Conservation (phyloP, 1,140 invertebrate genomes). For the Lepidurus packardi region DNA sequence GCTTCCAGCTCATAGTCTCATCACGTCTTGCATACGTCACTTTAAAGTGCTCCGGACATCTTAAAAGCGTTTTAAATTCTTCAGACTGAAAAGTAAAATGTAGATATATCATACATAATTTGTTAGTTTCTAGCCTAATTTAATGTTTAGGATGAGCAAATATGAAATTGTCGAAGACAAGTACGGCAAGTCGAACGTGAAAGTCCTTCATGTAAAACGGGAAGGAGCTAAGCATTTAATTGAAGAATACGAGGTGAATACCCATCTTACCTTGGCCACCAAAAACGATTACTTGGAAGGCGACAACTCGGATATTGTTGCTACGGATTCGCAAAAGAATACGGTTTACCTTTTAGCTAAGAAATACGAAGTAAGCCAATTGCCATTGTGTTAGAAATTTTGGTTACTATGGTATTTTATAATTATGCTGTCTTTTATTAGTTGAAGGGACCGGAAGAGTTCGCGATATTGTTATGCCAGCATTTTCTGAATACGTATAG, state of each 20-base stretch:
- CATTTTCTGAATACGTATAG: slow-evolving; percentile 66
- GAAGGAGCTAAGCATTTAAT: slow-evolving; percentile 59
- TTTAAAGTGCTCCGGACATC: no score
- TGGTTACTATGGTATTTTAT: not conserved
- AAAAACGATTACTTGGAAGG: slow-evolving; percentile 55
- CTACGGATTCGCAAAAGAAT: slow-evolving; percentile 75
- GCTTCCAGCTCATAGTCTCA: no score
- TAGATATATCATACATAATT: not conserved
- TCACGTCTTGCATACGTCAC: no score
- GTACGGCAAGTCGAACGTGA: slow-evolving; percentile 68
- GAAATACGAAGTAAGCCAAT: slow-evolving; percentile 54
- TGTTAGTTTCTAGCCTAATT: not conserved
- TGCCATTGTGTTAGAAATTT: not conserved
- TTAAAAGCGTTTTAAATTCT: not conserved
- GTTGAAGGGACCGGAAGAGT: slow-evolving; percentile 64
- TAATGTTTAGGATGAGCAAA: not conserved
- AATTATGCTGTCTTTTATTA: slow-evolving; percentile 35
- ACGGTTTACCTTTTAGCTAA: slow-evolving; percentile 72
- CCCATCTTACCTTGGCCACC: slow-evolving; percentile 59
- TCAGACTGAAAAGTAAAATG: not conserved
- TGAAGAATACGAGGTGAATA: slow-evolving; percentile 65
- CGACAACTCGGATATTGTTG: slow-evolving; percentile 47
- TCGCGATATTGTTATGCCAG: slow-evolving; percentile 59
- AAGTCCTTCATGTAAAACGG: slow-evolving; percentile 60
- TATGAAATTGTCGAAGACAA: slow-evolving; percentile 60